phyloP scores from a whole-genome alignment of 2,797 vertebrate species.

The Miichthys miiuy region DNA sequence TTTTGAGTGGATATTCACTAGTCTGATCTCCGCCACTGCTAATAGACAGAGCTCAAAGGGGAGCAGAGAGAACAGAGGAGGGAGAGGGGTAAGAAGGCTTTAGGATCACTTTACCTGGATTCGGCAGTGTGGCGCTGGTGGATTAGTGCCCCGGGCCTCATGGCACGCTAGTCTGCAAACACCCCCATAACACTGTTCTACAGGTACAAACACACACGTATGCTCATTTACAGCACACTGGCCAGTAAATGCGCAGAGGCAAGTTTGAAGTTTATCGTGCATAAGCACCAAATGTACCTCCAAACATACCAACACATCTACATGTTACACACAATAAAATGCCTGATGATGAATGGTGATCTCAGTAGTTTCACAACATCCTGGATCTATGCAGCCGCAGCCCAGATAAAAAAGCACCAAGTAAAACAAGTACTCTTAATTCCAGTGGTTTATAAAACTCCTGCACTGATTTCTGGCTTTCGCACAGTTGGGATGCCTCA shows the following conservation, averaged over 20 bases:
- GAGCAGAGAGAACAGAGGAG: conserved; percentile 77
- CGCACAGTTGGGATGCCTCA: conserved; percentile 65
- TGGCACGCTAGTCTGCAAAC: conserved; percentile 84
- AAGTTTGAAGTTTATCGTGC: neutral
- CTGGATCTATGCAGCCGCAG: conserved; percentile 11
- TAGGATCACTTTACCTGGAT: conserved; percentile 89
- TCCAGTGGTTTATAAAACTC: conserved; percentile 69
- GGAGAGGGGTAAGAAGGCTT: conserved; percentile 82
- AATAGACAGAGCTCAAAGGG: conserved; percentile 84
- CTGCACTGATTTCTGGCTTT: conserved; percentile 68
- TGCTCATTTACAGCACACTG: conserved; percentile 49
- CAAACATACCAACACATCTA: conserved; percentile 21
- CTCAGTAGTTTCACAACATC: conserved; percentile 38
- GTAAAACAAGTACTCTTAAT: conserved; percentile 74
- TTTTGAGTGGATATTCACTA: conserved; percentile 84
- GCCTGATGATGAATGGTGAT: conserved; percentile 15
- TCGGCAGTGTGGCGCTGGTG: conserved; percentile 83
- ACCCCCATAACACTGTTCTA: conserved; percentile 65
- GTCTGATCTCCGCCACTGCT: conserved; percentile 85
- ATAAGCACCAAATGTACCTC: neutral
- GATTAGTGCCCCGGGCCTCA: conserved; percentile 83
- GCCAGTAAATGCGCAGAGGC: conserved; percentile 48
- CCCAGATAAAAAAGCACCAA: conserved; percentile 40
- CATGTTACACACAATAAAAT: conserved; percentile 18
- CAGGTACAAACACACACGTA: conserved; percentile 72